phyloP scores from a whole-genome alignment of 2,797 vertebrate species.

The Alfaro cultratus region DNA sequence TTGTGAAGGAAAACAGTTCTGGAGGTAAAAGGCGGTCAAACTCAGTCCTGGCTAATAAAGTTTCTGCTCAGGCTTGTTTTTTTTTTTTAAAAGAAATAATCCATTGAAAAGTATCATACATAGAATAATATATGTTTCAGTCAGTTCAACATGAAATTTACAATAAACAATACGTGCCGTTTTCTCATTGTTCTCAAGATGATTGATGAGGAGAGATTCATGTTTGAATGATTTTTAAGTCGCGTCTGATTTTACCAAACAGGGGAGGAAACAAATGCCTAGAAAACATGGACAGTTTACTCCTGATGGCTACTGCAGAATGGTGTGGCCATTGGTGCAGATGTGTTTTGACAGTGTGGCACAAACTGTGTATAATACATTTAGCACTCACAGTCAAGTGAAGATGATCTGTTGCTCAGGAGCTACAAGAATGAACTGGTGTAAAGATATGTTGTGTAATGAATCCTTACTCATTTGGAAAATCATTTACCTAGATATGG shows the following conservation, averaged over 20 bases:
- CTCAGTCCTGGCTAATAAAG: background rate
- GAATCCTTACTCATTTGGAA: background rate
- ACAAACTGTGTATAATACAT: background rate
- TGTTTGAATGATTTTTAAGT: background rate
- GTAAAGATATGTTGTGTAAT: background rate
- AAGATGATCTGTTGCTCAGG: background rate
- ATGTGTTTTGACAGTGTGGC: background rate
- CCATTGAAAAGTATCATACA: background rate
- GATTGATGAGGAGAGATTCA: background rate
- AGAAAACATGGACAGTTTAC: background rate
- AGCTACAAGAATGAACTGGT: background rate
- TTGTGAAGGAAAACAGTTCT: background rate
- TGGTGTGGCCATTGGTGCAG: background rate
- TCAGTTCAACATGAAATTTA: background rate
- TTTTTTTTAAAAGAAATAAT: background rate
- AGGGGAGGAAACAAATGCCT: background rate
- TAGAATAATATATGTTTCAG: background rate
- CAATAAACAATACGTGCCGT: background rate
- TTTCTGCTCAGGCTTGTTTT: background rate
- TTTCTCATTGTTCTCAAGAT: background rate
- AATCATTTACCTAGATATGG: background rate
- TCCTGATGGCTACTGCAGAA: background rate
- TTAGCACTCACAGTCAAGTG: background rate
- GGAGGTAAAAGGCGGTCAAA: background rate
- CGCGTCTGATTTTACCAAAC: background rate